phyloP scores from a whole-genome alignment of 2,888 invertebrate genomes.

The Protonemura montana region DNA sequence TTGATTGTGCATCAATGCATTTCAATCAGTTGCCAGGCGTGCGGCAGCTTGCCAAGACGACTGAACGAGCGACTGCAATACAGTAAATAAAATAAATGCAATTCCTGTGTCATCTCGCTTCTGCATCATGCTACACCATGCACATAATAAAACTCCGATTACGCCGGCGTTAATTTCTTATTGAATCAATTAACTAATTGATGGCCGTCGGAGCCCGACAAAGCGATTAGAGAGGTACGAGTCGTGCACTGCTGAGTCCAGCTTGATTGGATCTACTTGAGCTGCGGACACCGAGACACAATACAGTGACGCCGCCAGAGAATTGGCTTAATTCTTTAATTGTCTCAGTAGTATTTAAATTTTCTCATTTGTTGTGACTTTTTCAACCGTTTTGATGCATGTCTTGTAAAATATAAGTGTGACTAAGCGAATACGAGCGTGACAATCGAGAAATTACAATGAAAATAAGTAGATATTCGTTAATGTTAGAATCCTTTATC shows the following conservation, averaged over 20 bases:
- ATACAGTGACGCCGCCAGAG: background rate
- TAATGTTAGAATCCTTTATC: too few species aligned
- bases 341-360: background rate
- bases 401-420: constrained; percentile 13
- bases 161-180: constrained; percentile 33
- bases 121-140: background rate
- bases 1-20: too few species aligned
- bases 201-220: constrained; percentile 40
- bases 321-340: background rate
- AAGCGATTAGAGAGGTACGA: constrained; percentile 36
- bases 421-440: background rate
- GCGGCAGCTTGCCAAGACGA: background rate
- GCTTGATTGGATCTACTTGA: background rate
- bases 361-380: constrained; percentile 20
- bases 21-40: too few species aligned
- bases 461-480: too few species aligned
- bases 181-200: constrained; percentile 37
- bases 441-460: background rate
- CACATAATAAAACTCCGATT: background rate
- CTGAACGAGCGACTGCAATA: background rate
- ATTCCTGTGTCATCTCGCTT: too few species aligned
- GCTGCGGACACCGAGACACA: background rate
- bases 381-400: constrained; percentile 27
- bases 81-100: background rate
- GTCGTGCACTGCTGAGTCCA: background rate